phyloP scores from a whole-genome alignment of 1,140 invertebrate species.

The Drosophila willistoni region DNA sequence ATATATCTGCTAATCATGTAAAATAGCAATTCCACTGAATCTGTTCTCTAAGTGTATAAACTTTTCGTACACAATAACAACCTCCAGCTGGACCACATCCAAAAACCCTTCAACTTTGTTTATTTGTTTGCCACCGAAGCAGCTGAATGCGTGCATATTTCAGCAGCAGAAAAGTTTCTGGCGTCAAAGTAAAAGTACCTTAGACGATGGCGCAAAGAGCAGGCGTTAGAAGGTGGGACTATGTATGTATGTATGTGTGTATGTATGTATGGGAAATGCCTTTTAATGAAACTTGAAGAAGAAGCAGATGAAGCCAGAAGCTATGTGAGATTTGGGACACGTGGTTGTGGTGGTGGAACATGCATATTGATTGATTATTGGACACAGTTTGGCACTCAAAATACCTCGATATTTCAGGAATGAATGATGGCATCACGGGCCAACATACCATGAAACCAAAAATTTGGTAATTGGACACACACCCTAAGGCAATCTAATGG shows the following conservation, averaged over 20 bases:
- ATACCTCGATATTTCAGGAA: slow-evolving; percentile 24
- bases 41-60: slow-evolving; percentile 4
- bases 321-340: slow-evolving; percentile 4
- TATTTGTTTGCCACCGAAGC: slow-evolving; percentile 47
- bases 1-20: no score
- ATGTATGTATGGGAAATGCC: slow-evolving; percentile 3
- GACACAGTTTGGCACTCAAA: slow-evolving; percentile 68
- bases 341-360: slow-evolving; percentile 8
- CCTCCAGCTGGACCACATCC: slow-evolving; percentile 31
- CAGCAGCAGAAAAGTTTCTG: slow-evolving; percentile 27
- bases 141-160: slow-evolving; percentile 15
- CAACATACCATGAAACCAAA: slow-evolving; percentile 11
- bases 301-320: neutral
- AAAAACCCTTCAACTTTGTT: slow-evolving; percentile 36
- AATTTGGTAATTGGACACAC: slow-evolving; percentile 11
- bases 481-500: slow-evolving; percentile 16
- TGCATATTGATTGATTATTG: slow-evolving; percentile 69
- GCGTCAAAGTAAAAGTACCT: slow-evolving; percentile 43
- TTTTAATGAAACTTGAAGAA: slow-evolving; percentile 37
- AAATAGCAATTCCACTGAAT: neutral
- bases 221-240: no score
- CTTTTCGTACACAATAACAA: slow-evolving; percentile 28
- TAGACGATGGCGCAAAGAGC: slow-evolving; percentile 12
- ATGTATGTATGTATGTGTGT: no score
- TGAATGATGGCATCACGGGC: slow-evolving; percentile 53